A percentile compares a stretch with the other conserved stretches of the same genome.
Conservation (phyloP, 2,113 vertebrate species). For the Athene noctua region DNA sequence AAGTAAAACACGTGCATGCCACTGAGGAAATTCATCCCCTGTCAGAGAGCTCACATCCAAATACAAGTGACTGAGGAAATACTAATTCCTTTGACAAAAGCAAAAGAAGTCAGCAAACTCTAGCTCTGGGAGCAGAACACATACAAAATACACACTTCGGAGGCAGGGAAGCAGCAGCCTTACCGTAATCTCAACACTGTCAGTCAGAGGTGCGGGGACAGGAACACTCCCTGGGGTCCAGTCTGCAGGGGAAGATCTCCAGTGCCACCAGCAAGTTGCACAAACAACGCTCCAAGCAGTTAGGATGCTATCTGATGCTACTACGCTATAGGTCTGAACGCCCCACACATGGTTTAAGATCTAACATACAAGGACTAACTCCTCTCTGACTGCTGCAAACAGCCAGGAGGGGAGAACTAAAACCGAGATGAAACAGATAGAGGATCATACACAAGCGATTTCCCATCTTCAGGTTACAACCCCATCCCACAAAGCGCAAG, state of each 20-base stretch:
- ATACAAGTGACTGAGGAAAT: not conserved
- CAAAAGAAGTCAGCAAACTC: not conserved
- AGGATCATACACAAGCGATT: not conserved
- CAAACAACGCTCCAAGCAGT: fast-evolving
- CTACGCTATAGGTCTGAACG: not conserved
- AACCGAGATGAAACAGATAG: not conserved
- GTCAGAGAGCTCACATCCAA: not conserved
- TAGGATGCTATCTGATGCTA: not conserved
- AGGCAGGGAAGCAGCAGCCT: not conserved
- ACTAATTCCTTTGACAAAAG: not conserved
- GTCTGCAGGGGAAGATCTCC: not conserved
- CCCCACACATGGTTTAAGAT: not conserved
- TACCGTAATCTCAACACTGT: not conserved
- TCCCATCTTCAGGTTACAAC: not conserved
- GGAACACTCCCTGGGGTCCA: not conserved
- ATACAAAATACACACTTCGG: not conserved
- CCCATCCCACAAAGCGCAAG: not conserved
- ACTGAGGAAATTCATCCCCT: not conserved
- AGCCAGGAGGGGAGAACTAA: not conserved
- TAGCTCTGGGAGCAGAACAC: not conserved
- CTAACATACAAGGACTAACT: not conserved
- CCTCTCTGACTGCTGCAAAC: not conserved
- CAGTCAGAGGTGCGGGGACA: not conserved
- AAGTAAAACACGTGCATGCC: not conserved
- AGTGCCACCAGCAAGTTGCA: not conserved